These are phyloP conservation scores for Hydra vulgaris DNA, from an alignment of 30 jellyfish, hydroid and myxozoan genomes.

Conservation along the genomic window DNA sequence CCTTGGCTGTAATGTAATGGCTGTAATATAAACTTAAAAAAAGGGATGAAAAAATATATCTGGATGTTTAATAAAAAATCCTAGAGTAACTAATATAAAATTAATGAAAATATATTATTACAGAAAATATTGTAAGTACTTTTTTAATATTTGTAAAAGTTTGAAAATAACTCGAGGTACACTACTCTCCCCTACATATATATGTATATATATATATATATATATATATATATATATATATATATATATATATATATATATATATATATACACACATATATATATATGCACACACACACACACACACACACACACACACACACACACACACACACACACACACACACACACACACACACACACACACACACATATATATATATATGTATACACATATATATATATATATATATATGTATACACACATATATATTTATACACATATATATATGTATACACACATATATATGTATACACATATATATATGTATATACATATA, in stretches of 20 bases:
- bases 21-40: background rate
- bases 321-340: background rate
- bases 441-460: too few relatives aligned
- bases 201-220: background rate
- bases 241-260: background rate
- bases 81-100: background rate
- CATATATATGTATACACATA: too few relatives aligned
- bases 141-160: too few relatives aligned
- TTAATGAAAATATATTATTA: background rate
- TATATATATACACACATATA: background rate
- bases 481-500: too few relatives aligned
- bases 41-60: background rate
- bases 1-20: background rate
- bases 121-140: background rate
- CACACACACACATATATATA: background rate
- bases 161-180: background rate
- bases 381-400: too few relatives aligned
- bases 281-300: background rate
- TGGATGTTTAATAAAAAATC: background rate
- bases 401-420: background rate
- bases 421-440: too few relatives aligned
- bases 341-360: background rate
- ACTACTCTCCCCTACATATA: background rate
- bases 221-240: background rate
- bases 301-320: background rate